Base-by-base conservation (phyloP, 2,888 invertebrate species). In the Dynastes grantii region DNA sequence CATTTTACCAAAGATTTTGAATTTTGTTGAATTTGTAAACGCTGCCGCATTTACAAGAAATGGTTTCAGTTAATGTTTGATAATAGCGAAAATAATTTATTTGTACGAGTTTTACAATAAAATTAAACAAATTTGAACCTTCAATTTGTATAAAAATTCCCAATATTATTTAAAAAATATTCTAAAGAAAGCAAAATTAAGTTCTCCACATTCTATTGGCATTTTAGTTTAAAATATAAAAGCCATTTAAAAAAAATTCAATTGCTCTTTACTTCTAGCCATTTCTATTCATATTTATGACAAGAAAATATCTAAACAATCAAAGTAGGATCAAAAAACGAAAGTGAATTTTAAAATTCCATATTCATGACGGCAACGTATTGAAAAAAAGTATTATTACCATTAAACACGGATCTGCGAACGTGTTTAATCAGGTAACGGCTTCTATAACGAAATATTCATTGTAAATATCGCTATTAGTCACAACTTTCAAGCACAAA, bases 291-390 rank as follows among this genome's bases (percentile, higher is more conserved):
- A 55, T 22, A 55, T 55, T n/a, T 13, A 9, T 2, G 22, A 55
- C n/a, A 55, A 16, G 13, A 55, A 55, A 55, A 55, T 55, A n/a
- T 22, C 2, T 8, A 22, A n/a, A 55, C 55, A 55, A 55, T 55
- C 22, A n/a, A n/a, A 6, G 22, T 55, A 22, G 16, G 22, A 55
- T 55, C 13, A 55, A 55, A 55, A 55, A 55, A 55, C n/a, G 55
- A n/a, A 55, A 55, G 55, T 1, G 13, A 22, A 1, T 55, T 55
- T 55, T 40, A 65, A 65, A 64, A 65, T 65, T 65, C 65, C 65
- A 40, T 16, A 40, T 13, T 6, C 6, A 13, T 64, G 29, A 64
- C 32, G 6, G 16, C 16, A 65, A 40, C 16, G n/a, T 16, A 37
- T 37, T n/a, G 65, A 40, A 45, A 45, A 1, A 5, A 45, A 65